These are phyloP conservation scores for Nothoprocta pentlandii DNA, from an alignment of 2,113 vertebrate species.

Conservation along the genomic window DNA sequence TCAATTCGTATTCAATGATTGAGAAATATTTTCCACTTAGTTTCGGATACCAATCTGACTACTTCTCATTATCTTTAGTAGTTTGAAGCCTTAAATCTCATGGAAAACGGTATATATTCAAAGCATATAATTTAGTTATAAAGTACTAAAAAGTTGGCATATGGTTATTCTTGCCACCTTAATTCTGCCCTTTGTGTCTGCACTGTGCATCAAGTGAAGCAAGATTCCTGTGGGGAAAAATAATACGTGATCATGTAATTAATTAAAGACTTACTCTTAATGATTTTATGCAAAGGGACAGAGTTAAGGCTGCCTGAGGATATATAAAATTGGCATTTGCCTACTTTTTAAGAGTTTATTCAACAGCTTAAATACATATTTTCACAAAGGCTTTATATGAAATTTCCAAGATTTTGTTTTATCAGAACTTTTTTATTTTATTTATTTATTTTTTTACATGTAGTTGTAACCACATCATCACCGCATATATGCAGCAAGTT, in stretches of 20 bases:
- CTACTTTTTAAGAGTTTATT: constrained; percentile 42
- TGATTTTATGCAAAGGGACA: constrained; percentile 58
- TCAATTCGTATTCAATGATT: background rate
- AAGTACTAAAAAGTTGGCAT: background rate
- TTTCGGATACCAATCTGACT: background rate
- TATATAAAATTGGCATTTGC: constrained; percentile 55
- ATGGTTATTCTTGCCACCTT: background rate
- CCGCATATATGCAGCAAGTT: background rate
- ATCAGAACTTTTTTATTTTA: background rate
- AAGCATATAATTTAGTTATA: background rate
- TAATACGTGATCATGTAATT: constrained; percentile 46
- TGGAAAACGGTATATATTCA: background rate
- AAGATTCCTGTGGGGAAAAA: constrained; percentile 55
- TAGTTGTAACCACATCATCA: background rate
- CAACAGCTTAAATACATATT: background rate
- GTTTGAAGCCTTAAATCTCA: background rate
- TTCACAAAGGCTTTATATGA: background rate
- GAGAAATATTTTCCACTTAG: background rate
- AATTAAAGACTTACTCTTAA: constrained; percentile 55
- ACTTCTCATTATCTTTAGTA: background rate
- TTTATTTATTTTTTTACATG: background rate
- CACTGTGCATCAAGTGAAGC: constrained; percentile 1
- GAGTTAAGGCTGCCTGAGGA: constrained; percentile 54
- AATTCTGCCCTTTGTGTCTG: constrained; percentile 23
- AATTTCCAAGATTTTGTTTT: background rate